A percentile compares a stretch with the other conserved stretches of the same genome.
These are phyloP conservation scores for Anastrepha obliqua DNA, from an alignment of 1,140 invertebrate genomes.

Conservation along the genomic window DNA sequence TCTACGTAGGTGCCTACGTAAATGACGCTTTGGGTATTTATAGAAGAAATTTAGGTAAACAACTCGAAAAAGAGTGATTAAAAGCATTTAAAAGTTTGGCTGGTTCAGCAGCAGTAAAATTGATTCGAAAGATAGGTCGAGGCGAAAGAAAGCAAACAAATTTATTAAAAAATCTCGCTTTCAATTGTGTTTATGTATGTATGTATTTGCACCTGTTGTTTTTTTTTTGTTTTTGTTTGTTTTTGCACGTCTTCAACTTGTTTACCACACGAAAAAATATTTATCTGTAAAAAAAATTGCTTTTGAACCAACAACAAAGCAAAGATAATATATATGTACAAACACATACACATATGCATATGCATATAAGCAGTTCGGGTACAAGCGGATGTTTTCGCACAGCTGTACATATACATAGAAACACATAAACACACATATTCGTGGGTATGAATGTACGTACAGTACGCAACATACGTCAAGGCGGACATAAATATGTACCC, in stretches of 20 bases:
- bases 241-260: neutral
- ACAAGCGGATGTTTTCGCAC: conserved; percentile 15
- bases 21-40: too few relatives aligned
- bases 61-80: too few relatives aligned
- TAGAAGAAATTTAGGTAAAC: conserved; percentile 3
- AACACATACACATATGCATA: too few relatives aligned
- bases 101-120: neutral
- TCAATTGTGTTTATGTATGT: too few relatives aligned
- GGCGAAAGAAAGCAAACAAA: too few relatives aligned
- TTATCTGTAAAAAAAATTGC: neutral
- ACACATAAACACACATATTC: neutral
- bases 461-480: neutral
- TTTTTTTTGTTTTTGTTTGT: neutral
- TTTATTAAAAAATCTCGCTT: too few relatives aligned
- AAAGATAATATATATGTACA: too few relatives aligned
- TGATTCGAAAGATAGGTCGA: neutral
- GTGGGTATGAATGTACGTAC: neutral
- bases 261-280: neutral
- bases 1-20: neutral
- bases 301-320: neutral
- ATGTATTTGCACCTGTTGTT: too few relatives aligned
- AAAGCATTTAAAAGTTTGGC: too few relatives aligned
- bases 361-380: neutral
- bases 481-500: neutral
- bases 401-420: neutral